These are phyloP conservation scores for Gasterosteus aculeatus DNA, from an alignment of 2,113 vertebrate species.

Conservation along the genomic window DNA sequence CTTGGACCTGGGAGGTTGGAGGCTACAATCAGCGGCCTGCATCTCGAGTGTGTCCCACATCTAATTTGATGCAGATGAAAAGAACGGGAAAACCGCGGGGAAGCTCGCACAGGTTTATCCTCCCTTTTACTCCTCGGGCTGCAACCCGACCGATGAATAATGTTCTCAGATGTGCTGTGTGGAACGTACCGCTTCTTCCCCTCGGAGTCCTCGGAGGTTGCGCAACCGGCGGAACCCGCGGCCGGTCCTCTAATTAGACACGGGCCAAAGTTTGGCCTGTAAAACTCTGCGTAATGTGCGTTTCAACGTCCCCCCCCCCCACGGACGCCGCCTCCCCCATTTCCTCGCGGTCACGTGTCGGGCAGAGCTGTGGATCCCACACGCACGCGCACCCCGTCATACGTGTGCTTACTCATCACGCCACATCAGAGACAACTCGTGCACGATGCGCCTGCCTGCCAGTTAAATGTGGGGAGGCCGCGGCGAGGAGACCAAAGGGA, in stretches of 20 bases:
- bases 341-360: slow-evolving; percentile 64
- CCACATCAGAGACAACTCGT: slow-evolving; percentile 72
- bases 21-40: neutral
- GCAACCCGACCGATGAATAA: slow-evolving; percentile 33
- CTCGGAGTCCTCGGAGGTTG: slow-evolving; percentile 62
- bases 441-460: slow-evolving; percentile 70
- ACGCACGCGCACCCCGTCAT: slow-evolving; percentile 59
- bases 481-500: slow-evolving; percentile 68
- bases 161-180: slow-evolving; percentile 46
- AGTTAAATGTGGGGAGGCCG: slow-evolving; percentile 71
- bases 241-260: slow-evolving; percentile 67
- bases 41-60: neutral
- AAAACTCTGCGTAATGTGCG: slow-evolving; percentile 63
- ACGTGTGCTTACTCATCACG: slow-evolving; percentile 71
- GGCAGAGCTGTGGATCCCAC: slow-evolving; percentile 67
- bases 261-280: slow-evolving; percentile 49
- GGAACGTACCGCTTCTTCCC: slow-evolving; percentile 44
- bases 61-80: slow-evolving; percentile 11
- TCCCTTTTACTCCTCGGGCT: slow-evolving; percentile 21
- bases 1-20: neutral
- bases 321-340: slow-evolving; percentile 40
- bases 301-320: slow-evolving; percentile 41
- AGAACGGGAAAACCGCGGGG: slow-evolving; percentile 11
- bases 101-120: slow-evolving; percentile 33
- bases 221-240: slow-evolving; percentile 61